These are phyloP conservation scores for Enteromius radiatus DNA, from an alignment of 2,797 vertebrate genomes.

Conservation along the genomic window DNA sequence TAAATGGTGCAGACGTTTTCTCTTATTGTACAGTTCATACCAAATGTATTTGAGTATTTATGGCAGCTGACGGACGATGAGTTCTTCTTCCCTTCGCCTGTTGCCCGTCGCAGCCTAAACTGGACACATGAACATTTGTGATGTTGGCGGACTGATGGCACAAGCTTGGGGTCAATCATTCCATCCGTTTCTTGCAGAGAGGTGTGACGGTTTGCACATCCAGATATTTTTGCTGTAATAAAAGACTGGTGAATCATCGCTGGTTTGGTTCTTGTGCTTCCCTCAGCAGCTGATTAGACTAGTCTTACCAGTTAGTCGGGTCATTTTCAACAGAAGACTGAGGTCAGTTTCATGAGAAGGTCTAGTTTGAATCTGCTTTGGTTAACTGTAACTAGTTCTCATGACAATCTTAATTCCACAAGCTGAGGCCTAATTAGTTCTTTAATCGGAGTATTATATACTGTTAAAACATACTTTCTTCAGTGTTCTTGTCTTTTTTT, in stretches of 20 bases:
- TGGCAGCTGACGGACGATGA: conserved; percentile 57
- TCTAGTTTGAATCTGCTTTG: background rate
- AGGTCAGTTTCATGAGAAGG: background rate
- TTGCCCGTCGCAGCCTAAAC: conserved; percentile 58
- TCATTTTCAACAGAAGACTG: background rate
- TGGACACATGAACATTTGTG: conserved; percentile 30
- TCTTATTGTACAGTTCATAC: conserved; percentile 62
- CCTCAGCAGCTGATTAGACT: background rate
- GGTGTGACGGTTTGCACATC: conserved; percentile 53
- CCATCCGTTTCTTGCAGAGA: conserved; percentile 41
- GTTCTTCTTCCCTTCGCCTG: conserved; percentile 57
- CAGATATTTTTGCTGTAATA: conserved; percentile 69
- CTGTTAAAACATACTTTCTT: background rate
- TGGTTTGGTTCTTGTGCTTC: background rate
- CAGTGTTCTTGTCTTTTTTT: background rate
- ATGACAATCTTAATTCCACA: background rate
- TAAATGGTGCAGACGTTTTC: conserved; percentile 57
- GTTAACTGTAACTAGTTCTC: background rate
- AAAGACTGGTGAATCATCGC: conserved; percentile 48
- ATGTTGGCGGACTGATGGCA: conserved; percentile 17
- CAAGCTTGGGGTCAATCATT: conserved; percentile 36
- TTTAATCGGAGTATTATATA: background rate
- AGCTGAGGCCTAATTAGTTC: background rate
- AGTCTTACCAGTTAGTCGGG: background rate
- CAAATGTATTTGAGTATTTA: conserved; percentile 63